Conservation (phyloP, 2,888 invertebrate genomes). For the Melinaea marsaeus region DNA sequence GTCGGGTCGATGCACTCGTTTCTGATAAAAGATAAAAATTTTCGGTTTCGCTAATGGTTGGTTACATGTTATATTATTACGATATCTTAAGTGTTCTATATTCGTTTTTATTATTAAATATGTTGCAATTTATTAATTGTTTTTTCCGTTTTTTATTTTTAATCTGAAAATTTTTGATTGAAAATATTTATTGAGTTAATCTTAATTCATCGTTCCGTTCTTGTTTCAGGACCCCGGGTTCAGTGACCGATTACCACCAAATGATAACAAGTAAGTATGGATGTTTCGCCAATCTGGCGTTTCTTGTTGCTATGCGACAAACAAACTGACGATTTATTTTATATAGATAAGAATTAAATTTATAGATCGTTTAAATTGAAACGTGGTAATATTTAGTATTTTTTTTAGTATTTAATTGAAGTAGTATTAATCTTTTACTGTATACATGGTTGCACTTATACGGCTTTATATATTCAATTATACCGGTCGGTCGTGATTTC, state of each 20-base stretch:
- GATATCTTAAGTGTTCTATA: constrained; percentile 29
- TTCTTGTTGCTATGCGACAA: constrained; percentile 24
- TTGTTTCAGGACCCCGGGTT: constrained; percentile 62
- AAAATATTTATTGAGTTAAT: constrained; percentile 42
- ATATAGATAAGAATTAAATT: no score
- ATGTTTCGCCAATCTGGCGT: constrained; percentile 12
- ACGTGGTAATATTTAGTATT: no score
- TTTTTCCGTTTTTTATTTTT: not conserved
- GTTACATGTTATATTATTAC: constrained; percentile 29
- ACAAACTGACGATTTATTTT: not conserved
- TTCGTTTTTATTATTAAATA: constrained; percentile 8
- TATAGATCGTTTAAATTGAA: no score
- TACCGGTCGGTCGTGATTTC: constrained; percentile 1
- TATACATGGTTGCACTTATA: not conserved
- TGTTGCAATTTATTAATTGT: not conserved
- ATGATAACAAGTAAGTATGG: constrained; percentile 43
- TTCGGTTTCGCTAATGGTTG: constrained; percentile 36
- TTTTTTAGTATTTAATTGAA: not conserved
- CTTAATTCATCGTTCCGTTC: constrained; percentile 37
- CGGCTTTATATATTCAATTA: not conserved
- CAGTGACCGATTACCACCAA: constrained; percentile 53
- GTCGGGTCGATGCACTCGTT: constrained; percentile 37
- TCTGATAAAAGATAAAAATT: constrained; percentile 38
- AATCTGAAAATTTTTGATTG: not conserved
- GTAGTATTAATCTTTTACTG: not conserved